Conservation (phyloP, 1,140 invertebrate genomes). For the Eriosoma lanigerum region DNA sequence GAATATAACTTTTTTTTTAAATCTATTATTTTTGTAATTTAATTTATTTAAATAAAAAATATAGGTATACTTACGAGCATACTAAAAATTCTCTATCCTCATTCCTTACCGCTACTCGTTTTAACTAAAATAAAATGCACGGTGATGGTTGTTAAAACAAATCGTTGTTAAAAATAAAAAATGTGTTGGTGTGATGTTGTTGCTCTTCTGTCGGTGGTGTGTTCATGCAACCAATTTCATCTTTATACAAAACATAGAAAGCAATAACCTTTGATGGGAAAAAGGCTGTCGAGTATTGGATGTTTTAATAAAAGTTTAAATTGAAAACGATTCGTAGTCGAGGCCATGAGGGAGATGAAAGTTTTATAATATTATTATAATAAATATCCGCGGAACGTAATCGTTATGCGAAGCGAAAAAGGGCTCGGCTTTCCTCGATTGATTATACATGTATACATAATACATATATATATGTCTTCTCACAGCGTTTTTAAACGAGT, state of each 20-base stretch:
- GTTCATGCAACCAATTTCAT: slow-evolving; percentile 42
- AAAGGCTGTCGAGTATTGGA: slow-evolving; percentile 47
- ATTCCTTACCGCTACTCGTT: not conserved
- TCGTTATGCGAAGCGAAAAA: slow-evolving; percentile 50
- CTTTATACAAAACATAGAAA: slow-evolving; percentile 36
- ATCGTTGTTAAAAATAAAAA: slow-evolving; percentile 12
- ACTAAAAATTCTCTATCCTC: too few species aligned
- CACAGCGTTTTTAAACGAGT: slow-evolving; percentile 44
- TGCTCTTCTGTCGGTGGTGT: not conserved
- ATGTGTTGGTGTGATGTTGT: slow-evolving; percentile 23
- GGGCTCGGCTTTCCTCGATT: slow-evolving; percentile 41
- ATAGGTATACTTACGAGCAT: too few species aligned
- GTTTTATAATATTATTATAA: slow-evolving; percentile 52
- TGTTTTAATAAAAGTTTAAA: slow-evolving; percentile 52
- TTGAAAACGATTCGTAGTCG: slow-evolving; percentile 46
- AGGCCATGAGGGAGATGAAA: slow-evolving; percentile 48
- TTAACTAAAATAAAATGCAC: not conserved
- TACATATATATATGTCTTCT: not conserved
- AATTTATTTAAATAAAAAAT: too few species aligned
- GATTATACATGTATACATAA: slow-evolving; percentile 42
- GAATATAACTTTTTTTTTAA: too few species aligned
- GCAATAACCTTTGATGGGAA: slow-evolving; percentile 50
- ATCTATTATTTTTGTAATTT: too few species aligned
- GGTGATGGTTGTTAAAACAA: too few species aligned
- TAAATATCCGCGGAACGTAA: slow-evolving; percentile 49